Base-by-base conservation (phyloP, 2,888 invertebrate species). In the Hymenopus coronatus region DNA sequence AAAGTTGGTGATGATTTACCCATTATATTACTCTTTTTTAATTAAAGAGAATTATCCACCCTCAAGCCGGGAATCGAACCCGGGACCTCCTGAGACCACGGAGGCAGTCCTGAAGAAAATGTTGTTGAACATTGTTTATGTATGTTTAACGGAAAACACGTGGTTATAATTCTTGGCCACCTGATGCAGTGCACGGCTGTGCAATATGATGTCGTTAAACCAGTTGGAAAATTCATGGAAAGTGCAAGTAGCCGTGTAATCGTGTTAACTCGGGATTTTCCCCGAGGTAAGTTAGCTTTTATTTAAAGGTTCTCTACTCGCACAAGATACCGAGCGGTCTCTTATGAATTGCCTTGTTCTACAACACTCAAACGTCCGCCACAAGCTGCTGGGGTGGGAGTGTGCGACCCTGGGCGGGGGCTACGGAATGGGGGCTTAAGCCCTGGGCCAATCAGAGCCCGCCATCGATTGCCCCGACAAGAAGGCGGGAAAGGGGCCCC, bases 341-440 rank as follows among this genome's bases (percentile, higher is more conserved):
- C 90, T n/a, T 87, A 84, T 88, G 89, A 88, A 90, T 90, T 87
- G 90, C 88, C 90, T 89, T 90, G 90, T 90, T 90, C 82, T 83
- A 90, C 90, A 90, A 90, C 90, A 89, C 89, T 89, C 89, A 89
- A 89, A 89, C 85, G 84, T 40, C 54, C 40, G 82, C 83, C 15
- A 54, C 84, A 15, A 27, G 33, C 85, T 83, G 30, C 25, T 82
- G n/a, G 83, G 82, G 87, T n/a, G 84, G 88, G 88, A n/a, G 88
- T 83, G 82, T 84, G 85, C n/a, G 30, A 86, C 25, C 85, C 28
- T 54, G 40, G 84, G 85, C 40, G 90, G 82, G 88, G 88, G 89
- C 89, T 46, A 81, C 70, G 85, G 84, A 81, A 89, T 33, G 40
- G 54, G 81, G 54, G 83, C 88, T 89, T 88, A 84, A 88, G 81